Percentiles rank a stretch among this genome's conserved stretches.
phyloP scores from a whole-genome alignment of 1,140 invertebrate genomes.

The Cheumatopsyche charites region DNA sequence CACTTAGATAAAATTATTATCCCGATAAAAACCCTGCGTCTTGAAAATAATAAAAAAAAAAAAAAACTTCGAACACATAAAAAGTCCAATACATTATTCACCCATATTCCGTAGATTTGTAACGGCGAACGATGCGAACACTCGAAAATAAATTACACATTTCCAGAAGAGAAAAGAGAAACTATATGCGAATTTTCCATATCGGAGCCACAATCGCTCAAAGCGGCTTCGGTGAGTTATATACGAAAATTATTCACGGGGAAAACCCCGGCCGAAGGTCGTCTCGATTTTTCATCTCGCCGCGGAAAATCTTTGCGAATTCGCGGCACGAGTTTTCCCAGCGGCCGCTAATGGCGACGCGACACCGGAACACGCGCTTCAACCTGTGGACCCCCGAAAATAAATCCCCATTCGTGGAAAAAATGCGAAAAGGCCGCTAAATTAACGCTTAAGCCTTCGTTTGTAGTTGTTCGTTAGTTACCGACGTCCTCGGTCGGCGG shows the following conservation, averaged over 20 bases:
- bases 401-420: not conserved
- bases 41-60: too few species aligned
- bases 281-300: slow-evolving; percentile 18
- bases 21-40: too few species aligned
- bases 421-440: not conserved
- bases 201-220: slow-evolving; percentile 14
- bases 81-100: too few species aligned
- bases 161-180: not conserved
- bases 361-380: slow-evolving; percentile 19
- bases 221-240: slow-evolving; percentile 21
- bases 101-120: too few species aligned
- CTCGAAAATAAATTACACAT: too few species aligned
- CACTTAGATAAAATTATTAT: too few species aligned
- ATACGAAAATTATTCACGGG: slow-evolving; percentile 26
- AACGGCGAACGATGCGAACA: too few species aligned
- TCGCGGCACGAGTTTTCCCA: slow-evolving; percentile 21
- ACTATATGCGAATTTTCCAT: slow-evolving; percentile 16
- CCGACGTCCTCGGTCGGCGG: too few species aligned
- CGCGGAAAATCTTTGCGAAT: slow-evolving; percentile 20
- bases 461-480: too few species aligned
- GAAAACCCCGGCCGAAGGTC: slow-evolving; percentile 16
- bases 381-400: slow-evolving; percentile 4
- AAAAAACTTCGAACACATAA: too few species aligned
- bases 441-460: too few species aligned
- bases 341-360: slow-evolving; percentile 18